Percentiles rank a stretch among this genome's conserved stretches.
These are phyloP conservation scores for Drosophila infuscata DNA, from an alignment of 2,888 invertebrate genomes.

Conservation along the genomic window DNA sequence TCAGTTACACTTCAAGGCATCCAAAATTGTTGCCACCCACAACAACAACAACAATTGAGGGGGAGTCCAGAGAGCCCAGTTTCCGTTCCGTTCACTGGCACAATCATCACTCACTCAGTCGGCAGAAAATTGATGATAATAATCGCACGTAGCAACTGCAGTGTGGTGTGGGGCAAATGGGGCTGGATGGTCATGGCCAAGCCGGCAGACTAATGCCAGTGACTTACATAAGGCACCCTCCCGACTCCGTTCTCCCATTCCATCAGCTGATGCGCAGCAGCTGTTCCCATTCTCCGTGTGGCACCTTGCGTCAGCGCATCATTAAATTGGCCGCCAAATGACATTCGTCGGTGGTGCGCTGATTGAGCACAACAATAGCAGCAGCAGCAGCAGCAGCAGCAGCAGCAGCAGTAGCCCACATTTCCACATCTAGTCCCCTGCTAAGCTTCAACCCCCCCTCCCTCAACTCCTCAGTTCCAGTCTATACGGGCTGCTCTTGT, in stretches of 20 bases:
- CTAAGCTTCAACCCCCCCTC: not conserved
- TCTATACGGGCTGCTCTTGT: constrained; percentile 12
- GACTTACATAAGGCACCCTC: constrained; percentile 35
- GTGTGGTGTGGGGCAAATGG: not conserved
- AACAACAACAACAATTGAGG: constrained; percentile 19
- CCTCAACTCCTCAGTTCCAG: not conserved
- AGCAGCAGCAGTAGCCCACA: not conserved
- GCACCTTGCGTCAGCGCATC: constrained; percentile 57
- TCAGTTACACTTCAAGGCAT: constrained; percentile 36
- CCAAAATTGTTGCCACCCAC: constrained; percentile 37
- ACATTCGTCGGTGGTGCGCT: constrained; percentile 68
- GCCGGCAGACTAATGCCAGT: constrained; percentile 35
- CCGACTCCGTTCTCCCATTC: not conserved
- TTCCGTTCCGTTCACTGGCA: constrained; percentile 57
- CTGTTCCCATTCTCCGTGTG: constrained; percentile 45
- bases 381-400: not conserved
- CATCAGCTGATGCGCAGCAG: constrained; percentile 62
- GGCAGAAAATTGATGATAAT: constrained; percentile 82
- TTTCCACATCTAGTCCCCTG: not conserved
- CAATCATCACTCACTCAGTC: constrained; percentile 75
- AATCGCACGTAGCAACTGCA: constrained; percentile 73
- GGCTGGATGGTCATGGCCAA: constrained; percentile 43
- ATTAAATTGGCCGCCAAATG: constrained; percentile 77
- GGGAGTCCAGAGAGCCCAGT: constrained; percentile 19
- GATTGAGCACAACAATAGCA: constrained; percentile 43